Evolutionary conservation across 2,113 vertebrate genomes (phyloP).

Genomic region (Sphaerodactylus townsendi): DNA sequence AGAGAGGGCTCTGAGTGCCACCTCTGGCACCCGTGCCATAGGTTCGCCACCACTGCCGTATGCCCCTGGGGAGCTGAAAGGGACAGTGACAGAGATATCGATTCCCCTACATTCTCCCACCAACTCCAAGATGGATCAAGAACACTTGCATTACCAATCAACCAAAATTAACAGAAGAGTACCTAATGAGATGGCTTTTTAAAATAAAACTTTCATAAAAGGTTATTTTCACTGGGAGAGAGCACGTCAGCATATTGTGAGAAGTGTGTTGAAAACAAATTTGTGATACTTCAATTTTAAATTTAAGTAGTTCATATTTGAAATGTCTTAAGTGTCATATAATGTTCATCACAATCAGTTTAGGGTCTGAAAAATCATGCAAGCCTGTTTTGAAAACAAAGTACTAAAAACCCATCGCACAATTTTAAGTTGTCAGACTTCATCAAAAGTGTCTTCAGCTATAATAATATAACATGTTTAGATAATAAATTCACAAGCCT

Average conservation of each 20-base stretch:
- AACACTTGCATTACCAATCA: background rate
- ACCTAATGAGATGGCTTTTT: too few species aligned
- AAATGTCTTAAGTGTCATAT: background rate
- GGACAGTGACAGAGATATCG: background rate
- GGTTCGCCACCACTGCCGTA: too few species aligned
- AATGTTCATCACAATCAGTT: background rate
- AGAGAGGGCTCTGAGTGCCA: too few species aligned
- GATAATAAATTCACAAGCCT: background rate
- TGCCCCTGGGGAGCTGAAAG: too few species aligned
- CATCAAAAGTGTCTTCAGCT: background rate
- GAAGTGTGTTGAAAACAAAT: background rate
- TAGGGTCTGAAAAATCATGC: background rate
- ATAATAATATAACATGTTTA: background rate
- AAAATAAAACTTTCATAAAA: background rate
- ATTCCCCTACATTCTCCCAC: background rate
- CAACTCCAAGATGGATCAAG: background rate
- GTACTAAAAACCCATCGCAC: background rate
- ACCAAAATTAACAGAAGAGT: background rate
- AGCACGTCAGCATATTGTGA: background rate
- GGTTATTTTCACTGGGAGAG: background rate
- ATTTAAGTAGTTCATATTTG: background rate
- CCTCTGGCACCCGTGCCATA: too few species aligned
- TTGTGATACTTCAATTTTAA: background rate
- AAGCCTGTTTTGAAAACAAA: background rate
- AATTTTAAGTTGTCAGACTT: background rate